Conservation (phyloP, 2,113 vertebrate species). For the Penelope pileata region DNA sequence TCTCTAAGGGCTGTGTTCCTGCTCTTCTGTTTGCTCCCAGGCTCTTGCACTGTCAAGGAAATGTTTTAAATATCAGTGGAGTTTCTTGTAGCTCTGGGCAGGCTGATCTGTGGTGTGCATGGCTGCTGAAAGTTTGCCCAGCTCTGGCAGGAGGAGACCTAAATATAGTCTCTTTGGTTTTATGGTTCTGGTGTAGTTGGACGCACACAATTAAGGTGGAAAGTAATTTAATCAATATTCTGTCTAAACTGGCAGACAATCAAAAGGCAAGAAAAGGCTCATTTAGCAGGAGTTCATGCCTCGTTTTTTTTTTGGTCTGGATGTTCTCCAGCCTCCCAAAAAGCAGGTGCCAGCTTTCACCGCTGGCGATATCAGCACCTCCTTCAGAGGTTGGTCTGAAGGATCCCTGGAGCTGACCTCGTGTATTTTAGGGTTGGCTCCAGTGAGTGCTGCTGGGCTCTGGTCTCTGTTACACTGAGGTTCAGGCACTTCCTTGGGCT, state of each 20-base stretch:
- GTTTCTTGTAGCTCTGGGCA: neutral
- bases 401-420: neutral
- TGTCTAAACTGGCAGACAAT: neutral
- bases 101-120: neutral
- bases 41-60: neutral
- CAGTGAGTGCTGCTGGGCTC: neutral
- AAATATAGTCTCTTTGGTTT: neutral
- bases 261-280: neutral
- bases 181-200: neutral
- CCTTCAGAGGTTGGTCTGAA: neutral
- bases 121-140: neutral
- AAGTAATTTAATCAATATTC: neutral
- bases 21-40: neutral
- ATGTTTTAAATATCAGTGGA: neutral
- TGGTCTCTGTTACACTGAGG: neutral
- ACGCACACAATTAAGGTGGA: neutral
- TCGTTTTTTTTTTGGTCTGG: neutral
- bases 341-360: neutral
- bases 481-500: neutral
- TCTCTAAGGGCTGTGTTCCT: neutral
- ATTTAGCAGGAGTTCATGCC: neutral
- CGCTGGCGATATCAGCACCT: neutral
- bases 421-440: accelerated
- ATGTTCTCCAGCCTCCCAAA: accelerated
- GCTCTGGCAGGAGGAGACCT: neutral